Percentiles rank a stretch among this genome's conserved stretches.
Conservation (phyloP, 2,113 vertebrate genomes). For the Silurus glanis region DNA sequence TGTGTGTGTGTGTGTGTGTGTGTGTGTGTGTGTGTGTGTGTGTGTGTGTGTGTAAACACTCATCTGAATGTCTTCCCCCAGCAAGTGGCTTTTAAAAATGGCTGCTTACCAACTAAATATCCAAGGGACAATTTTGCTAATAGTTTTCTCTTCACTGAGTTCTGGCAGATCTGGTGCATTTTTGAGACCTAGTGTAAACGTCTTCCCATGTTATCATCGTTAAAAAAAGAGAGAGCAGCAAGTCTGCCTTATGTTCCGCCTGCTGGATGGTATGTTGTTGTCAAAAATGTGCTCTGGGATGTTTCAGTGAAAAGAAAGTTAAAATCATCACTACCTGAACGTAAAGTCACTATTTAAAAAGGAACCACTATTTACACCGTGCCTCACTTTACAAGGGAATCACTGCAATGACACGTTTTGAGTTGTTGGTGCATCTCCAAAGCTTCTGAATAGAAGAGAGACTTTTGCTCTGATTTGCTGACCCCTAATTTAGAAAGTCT, state of each 20-base stretch:
- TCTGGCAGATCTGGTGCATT: neutral
- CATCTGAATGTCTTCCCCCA: neutral
- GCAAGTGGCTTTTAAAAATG: neutral
- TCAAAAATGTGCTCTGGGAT: neutral
- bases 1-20: constrained; percentile 57
- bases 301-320: neutral
- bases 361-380: too few relatives aligned
- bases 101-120: neutral
- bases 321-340: neutral
- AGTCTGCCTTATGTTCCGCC: constrained; percentile 1
- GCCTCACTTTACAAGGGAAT: neutral
- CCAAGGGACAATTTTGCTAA: neutral
- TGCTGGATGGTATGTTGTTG: neutral
- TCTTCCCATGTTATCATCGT: neutral
- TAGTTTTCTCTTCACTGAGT: neutral
- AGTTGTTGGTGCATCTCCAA: neutral
- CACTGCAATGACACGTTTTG: too few relatives aligned
- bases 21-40: constrained; percentile 58
- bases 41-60: constrained; percentile 45
- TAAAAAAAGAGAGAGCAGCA: neutral
- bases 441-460: neutral
- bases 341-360: too few relatives aligned
- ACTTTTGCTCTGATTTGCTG: neutral
- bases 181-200: neutral
- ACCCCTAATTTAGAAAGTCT: neutral